Conservation (phyloP, 2,888 invertebrate genomes). For the Xestoiulus laeticollis region DNA sequence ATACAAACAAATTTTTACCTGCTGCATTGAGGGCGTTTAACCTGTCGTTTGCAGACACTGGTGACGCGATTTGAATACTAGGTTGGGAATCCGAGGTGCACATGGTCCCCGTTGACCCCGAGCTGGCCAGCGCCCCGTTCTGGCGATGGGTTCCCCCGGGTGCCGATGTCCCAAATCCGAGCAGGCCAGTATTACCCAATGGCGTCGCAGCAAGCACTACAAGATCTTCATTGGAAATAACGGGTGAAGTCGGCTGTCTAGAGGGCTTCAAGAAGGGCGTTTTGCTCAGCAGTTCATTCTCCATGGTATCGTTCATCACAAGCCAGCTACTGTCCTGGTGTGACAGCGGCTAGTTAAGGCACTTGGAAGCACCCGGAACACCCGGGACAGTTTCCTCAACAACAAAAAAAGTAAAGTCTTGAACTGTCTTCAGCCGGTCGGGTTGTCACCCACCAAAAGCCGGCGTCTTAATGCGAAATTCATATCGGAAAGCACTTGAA, state of each 20-base stretch:
- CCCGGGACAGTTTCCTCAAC: background rate
- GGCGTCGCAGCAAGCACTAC: conserved; percentile 48
- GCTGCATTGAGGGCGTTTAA: background rate
- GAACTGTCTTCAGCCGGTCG: background rate
- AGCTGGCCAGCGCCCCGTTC: conserved; percentile 39
- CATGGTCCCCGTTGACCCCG: background rate
- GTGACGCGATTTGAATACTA: conserved; percentile 49
- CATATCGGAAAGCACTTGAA: background rate
- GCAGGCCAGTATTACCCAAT: conserved; percentile 38
- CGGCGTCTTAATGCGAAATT: background rate
- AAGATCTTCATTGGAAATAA: conserved; percentile 51
- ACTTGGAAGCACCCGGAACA: background rate
- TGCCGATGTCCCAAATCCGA: conserved; percentile 31
- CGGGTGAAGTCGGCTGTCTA: background rate
- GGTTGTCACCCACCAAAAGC: background rate
- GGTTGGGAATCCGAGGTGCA: conserved; percentile 47
- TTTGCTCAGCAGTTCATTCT: conserved; percentile 36
- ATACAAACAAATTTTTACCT: background rate
- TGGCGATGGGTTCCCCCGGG: background rate
- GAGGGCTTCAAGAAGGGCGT: background rate
- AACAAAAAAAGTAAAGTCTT: background rate
- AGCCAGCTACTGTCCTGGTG: background rate
- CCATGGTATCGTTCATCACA: background rate
- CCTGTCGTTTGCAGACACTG: conserved; percentile 47
- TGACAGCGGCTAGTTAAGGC: background rate